These are phyloP conservation scores for Hemiscyllium ocellatum DNA, from an alignment of 2,113 vertebrate species.

Conservation along the genomic window DNA sequence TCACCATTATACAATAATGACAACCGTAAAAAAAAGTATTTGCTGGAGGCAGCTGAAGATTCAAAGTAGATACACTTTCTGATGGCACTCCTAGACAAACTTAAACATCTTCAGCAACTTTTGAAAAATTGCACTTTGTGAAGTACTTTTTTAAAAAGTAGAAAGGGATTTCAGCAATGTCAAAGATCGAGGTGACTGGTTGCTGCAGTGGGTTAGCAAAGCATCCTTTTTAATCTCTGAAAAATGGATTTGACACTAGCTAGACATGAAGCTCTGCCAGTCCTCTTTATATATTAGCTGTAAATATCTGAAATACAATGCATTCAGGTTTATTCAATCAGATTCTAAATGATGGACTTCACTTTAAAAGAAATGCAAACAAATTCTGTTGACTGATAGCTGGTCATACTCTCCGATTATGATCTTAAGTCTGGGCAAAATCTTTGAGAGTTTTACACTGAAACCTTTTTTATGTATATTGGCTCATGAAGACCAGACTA, in stretches of 20 bases:
- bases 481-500: background rate
- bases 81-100: slow-evolving; percentile 16
- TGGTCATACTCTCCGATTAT: background rate
- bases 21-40: slow-evolving; percentile 30
- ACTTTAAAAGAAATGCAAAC: background rate
- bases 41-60: slow-evolving; percentile 35
- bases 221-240: background rate
- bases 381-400: background rate
- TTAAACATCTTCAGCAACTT: slow-evolving; percentile 23
- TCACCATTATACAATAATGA: slow-evolving; percentile 32
- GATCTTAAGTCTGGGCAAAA: background rate
- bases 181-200: background rate
- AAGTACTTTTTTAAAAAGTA: slow-evolving; percentile 7
- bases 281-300: background rate
- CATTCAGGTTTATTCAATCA: background rate
- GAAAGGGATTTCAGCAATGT: slow-evolving; percentile 22
- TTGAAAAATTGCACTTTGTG: background rate
- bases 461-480: background rate
- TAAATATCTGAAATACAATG: background rate
- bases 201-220: background rate
- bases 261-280: background rate
- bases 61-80: slow-evolving; percentile 26
- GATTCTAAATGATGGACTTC: background rate
- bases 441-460: background rate
- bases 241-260: slow-evolving; percentile 15